Base-by-base conservation (phyloP, 2,888 invertebrate genomes). In the Campopleginae sp. region DNA sequence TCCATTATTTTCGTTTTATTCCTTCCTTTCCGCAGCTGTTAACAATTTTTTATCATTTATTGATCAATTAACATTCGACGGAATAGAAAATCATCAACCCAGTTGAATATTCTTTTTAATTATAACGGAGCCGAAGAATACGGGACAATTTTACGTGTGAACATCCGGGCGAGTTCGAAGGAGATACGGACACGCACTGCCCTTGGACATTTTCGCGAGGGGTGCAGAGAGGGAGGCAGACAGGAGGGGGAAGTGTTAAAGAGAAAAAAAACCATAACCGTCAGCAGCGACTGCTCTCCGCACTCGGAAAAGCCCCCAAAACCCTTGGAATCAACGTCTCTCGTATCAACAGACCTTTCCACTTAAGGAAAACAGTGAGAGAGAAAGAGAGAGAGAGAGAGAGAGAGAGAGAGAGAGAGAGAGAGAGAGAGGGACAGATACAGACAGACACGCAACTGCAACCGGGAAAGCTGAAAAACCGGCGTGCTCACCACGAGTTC, bases 401-500 rank as follows among this genome's bases (percentile, higher is more conserved):
- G 58, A 12, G 58, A 27, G 66, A 66, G 58, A 48, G 68, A 68
- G 58, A 61, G 74, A 83, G 33, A 71, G 70, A 19, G 70, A 70
- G 61, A 70, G 54, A 38, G 1, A 76, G 83, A 46, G 83, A 65
- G n/a, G 54, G 19, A 27, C 63, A 54, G 65, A 74, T 31, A 17
- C 12, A 66, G n/a, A 33, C 65, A 78, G 70, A 61, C 80, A 82
- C 85, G 82, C 82, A 85, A 82, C 72, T 79, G 82, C 82, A 80
- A 68, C 72, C 42, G 70, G 66, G 66, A 65, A 82, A 70, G 54
- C 86, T 86, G 83, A 72, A 78, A 72, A 74, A 54, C 77, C 78
- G 74, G 87, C 80, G 87, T 87, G 88, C 88, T 86, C 86, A 87
- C 89, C 88, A 89, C 87, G 89, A 86, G 86, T 88, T 89, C 27